Base-by-base conservation (phyloP, 1,140 invertebrate species). In the Sitodiplosis mosellana region DNA sequence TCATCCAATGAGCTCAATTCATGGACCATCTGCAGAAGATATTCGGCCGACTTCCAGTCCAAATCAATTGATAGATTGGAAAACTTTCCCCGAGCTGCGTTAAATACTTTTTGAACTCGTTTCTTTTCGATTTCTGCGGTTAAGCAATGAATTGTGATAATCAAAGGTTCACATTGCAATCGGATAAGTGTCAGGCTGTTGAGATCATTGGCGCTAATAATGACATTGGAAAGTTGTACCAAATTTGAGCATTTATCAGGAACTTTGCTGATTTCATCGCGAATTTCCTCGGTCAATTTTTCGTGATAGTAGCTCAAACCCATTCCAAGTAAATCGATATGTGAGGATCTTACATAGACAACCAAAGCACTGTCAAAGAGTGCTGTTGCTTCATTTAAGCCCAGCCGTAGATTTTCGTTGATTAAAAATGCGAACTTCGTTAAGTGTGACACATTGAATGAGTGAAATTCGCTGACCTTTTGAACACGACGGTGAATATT, bases 401-500 rank as follows among this genome's bases (percentile, higher is more conserved):
- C 61, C 33, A 64, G 60, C 12, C 56, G 46, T 15, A 55, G 55
- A 41, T 64, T 62, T 18, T 58, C 54, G 2, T 54, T 53, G 2
- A 55, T 53, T 3, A 64, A 49, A 38, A 63, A 61, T 0, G 59
- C 58, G 36, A 55, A 57, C 27, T 64, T 62, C 0, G 53, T 58
- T 2, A 64, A 50, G 47, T 64, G 62, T 2, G 62, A 61, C 4
- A 64, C 54, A 42, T 50, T 55, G 44, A 59, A 64, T 6, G 47
- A 53, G 46, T 60, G 59, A 11, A 69, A 60, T 14, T 63, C 55
- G 0, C 58, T 67, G 20, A 73, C 54, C 12, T 52, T 44, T 2
- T 27, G n/a, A 12, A 64, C 50, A 21, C 54, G 54, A 4, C 60
- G 51, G 55, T 80, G 75, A 15, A 80, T 65, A n/a, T 63, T 53